These are phyloP conservation scores for Pogonognathellus flavescens DNA, from an alignment of 1,140 invertebrate genomes.

Conservation along the genomic window DNA sequence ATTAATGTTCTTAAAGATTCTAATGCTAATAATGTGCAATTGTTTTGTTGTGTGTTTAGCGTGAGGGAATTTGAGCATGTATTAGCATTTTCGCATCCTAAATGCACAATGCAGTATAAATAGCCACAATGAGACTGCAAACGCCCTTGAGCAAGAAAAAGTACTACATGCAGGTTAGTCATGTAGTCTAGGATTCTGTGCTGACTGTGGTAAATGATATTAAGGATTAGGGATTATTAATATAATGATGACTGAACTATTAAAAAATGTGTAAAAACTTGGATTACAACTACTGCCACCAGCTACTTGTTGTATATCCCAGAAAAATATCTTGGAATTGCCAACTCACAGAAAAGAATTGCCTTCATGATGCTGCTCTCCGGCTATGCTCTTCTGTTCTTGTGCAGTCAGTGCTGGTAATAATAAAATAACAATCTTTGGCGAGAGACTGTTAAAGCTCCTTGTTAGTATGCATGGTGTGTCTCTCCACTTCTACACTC, in stretches of 20 bases:
- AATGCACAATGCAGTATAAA: neutral
- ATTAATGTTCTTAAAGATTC: no score
- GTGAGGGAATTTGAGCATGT: no score
- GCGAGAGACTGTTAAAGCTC: no score
- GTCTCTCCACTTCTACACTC: no score
- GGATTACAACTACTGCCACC: neutral
- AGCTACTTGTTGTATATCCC: neutral
- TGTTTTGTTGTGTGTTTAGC: no score
- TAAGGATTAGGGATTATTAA: neutral
- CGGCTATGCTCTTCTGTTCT: neutral
- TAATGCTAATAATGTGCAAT: no score
- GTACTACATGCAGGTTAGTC: neutral
- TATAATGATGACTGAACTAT: constrained; percentile 33
- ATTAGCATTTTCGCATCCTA: no score
- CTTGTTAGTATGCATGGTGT: no score
- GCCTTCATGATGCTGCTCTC: constrained; percentile 12
- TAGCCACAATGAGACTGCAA: neutral
- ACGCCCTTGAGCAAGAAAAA: constrained; percentile 18
- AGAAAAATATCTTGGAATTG: neutral
- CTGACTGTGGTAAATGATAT: no score
- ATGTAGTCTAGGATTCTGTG: no score
- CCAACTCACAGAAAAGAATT: neutral
- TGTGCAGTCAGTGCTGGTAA: no score
- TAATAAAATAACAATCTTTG: no score
- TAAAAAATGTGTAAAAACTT: constrained; percentile 14